Conservation (phyloP, 2,113 vertebrate genomes). For the Condylura cristata region DNA sequence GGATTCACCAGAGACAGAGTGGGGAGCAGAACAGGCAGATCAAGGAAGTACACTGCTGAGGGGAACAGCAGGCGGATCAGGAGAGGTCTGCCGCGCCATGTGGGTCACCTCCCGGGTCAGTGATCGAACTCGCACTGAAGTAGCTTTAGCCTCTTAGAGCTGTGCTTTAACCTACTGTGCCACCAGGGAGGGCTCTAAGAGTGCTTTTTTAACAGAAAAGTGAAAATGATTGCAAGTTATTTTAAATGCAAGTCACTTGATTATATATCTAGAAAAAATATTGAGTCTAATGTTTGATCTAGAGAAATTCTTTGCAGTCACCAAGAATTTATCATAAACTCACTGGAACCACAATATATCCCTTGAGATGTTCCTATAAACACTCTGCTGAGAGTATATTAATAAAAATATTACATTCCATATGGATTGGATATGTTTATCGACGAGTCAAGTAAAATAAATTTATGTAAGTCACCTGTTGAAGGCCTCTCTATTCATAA, state of each 20-base stretch:
- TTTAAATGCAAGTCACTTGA: not conserved
- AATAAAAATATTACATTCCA: not conserved
- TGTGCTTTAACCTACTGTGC: too few species aligned
- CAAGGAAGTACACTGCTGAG: too few species aligned
- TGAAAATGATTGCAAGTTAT: not conserved
- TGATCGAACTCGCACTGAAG: too few species aligned
- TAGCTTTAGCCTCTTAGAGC: too few species aligned
- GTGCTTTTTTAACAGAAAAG: not conserved
- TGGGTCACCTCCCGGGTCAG: too few species aligned
- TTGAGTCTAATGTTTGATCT: not conserved
- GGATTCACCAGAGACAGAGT: too few species aligned
- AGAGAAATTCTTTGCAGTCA: not conserved
- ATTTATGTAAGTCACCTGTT: not conserved
- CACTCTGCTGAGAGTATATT: not conserved
- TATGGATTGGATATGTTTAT: not conserved
- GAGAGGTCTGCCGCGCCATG: too few species aligned
- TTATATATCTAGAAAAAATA: slow-evolving; percentile 36
- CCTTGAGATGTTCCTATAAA: not conserved
- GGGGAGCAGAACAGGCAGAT: too few species aligned
- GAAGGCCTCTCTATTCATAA: not conserved
- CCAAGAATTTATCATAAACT: not conserved
- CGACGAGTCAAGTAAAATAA: not conserved
- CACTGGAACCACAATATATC: not conserved
- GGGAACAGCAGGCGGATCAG: too few species aligned
- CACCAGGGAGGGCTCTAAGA: too few species aligned